Base-by-base conservation (phyloP, 2,888 invertebrate species). In the Phyto melanocephala region DNA sequence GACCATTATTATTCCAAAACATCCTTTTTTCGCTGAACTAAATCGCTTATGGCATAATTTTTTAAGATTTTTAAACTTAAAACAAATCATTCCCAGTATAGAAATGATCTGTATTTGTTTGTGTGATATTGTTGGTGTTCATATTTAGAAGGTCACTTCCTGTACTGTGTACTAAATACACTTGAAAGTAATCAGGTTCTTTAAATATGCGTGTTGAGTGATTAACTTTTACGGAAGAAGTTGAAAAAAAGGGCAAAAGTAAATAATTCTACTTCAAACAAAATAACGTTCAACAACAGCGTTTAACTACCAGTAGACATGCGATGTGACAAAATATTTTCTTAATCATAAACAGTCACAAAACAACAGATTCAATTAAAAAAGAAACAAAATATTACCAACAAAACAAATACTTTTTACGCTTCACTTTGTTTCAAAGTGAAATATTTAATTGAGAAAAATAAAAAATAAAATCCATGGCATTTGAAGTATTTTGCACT, bases 241-340 rank as follows among this genome's bases (percentile, higher is more conserved):
- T 15, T 13, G 1, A 15, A 68, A 20, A 50, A 13, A 22, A 22
- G 1, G 28, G 13, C 11, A 13, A 42, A 42, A 63, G 17, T 13
- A 63, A 4, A 63, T 28, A 28, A 28, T 28, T n/a, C n/a, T n/a
- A n/a, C n/a, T n/a, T 2, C n/a, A 40, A 40, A 40, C 6, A 7
- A 33, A 40, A 60, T 45, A 42, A 24, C 42, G n/a, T 42, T 45
- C 17, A 24, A 45, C 1, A 17, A 13, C 52, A 67, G 22, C n/a
- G 42, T 15, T 10, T 20, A 42, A 62, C 28, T 22, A 40, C 45
- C 13, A 56, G n/a, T 15, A 40, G 54, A 54, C 74, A 74, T 54
- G 74, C 60, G 47, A 72, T 72, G 60, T 60, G 40, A 54, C 74
- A 63, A 74, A 74, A 63, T 74, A 45, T 22, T 63, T 70, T 42